phyloP scores from a whole-genome alignment of 1,140 invertebrate genomes.

The Magallana ariakensis region DNA sequence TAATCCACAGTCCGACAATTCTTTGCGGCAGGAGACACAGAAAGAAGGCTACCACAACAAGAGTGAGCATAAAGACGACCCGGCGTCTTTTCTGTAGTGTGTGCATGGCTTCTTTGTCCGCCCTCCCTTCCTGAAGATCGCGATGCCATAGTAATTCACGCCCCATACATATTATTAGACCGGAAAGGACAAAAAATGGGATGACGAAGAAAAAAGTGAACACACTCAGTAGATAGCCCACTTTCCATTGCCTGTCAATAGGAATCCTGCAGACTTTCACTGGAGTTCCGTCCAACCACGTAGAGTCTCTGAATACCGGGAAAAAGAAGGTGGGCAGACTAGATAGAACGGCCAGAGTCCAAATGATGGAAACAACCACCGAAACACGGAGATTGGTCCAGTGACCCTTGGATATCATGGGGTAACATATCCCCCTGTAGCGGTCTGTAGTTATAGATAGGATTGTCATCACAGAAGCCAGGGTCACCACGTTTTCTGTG shows the following conservation, averaged over 20 bases:
- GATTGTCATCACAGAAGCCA: conserved; percentile 95
- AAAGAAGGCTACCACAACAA: conserved; percentile 95
- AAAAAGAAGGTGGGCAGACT: conserved; percentile 61
- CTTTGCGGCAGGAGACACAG: conserved; percentile 93
- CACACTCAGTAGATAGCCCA: conserved; percentile 58
- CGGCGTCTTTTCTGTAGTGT: conserved; percentile 73
- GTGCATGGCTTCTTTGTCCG: conserved; percentile 27
- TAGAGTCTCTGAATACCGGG: conserved; percentile 52
- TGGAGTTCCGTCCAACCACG: conserved; percentile 53
- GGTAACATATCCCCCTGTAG: conserved; percentile 96
- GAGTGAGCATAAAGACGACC: conserved; percentile 91
- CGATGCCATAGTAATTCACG: conserved; percentile 8
- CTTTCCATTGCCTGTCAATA: conserved; percentile 56
- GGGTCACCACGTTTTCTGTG: conserved; percentile 93
- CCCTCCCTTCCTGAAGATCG: conserved; percentile 24
- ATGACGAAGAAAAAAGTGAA: conserved; percentile 64
- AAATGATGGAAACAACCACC: conserved; percentile 35
- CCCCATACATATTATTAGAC: conserved; percentile 37
- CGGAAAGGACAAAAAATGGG: conserved; percentile 63
- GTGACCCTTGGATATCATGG: conserved; percentile 81
- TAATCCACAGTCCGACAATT: conserved; percentile 85
- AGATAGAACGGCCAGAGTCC: not conserved
- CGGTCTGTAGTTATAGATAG: conserved; percentile 92
- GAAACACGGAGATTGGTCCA: conserved; percentile 36
- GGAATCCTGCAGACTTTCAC: conserved; percentile 64